Evolutionary conservation across 1,140 invertebrate species (phyloP).

Genomic region (Pantala flavescens): DNA sequence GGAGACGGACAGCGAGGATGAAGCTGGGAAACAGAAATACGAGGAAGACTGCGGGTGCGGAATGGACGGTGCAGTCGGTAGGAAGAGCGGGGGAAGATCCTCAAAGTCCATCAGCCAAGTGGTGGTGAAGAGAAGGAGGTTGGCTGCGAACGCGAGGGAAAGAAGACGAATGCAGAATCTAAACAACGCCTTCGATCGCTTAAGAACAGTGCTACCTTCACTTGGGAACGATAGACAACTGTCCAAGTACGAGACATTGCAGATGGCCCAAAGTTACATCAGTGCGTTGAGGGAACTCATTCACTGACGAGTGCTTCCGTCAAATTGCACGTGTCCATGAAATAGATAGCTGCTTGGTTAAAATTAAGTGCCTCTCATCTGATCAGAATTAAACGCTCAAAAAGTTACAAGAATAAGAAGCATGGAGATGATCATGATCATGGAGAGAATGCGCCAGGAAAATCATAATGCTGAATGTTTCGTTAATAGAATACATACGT

Average conservation of each 20-base stretch:
- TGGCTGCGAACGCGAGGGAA: conserved; percentile 89
- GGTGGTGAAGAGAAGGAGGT: conserved; percentile 66
- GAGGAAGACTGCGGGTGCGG: neutral
- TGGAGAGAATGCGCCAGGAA: too few relatives aligned
- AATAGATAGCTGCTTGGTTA: too few relatives aligned
- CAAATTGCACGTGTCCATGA: too few relatives aligned
- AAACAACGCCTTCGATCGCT: conserved; percentile 84
- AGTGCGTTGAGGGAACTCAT: conserved; percentile 76
- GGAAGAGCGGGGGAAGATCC: conserved; percentile 36
- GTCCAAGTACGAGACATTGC: conserved; percentile 93
- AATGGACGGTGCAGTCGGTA: conserved; percentile 22
- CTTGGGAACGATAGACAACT: conserved; percentile 83
- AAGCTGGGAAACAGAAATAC: neutral
- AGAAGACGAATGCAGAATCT: conserved; percentile 87
- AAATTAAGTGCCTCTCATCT: too few relatives aligned
- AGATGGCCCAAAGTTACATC: conserved; percentile 97
- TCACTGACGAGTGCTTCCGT: conserved; percentile 34
- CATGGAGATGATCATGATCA: too few relatives aligned
- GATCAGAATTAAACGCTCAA: too few relatives aligned
- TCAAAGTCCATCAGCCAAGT: conserved; percentile 56
- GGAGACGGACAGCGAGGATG: conserved; percentile 23
- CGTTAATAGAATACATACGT: too few relatives aligned
- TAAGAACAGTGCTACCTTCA: conserved; percentile 80
- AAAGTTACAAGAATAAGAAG: too few relatives aligned
- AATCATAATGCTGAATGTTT: too few relatives aligned